Evolutionary conservation across 2,113 vertebrate species (phyloP).

Genomic region (Gracilinanus agilis): DNA sequence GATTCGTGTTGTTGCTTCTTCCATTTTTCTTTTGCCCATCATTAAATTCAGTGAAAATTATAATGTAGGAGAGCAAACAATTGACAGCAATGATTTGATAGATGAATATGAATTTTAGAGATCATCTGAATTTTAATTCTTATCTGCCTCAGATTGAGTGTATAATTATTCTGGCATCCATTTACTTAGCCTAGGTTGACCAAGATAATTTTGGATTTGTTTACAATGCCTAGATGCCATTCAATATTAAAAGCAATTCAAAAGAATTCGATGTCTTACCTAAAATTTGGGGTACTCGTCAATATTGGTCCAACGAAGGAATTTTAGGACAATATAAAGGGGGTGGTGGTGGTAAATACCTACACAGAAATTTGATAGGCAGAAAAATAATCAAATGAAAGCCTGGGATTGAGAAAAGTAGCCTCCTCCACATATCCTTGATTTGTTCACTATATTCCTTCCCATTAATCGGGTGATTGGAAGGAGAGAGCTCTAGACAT

Average conservation of each 20-base stretch:
- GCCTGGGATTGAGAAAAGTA: background rate
- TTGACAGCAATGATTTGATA: slow-evolving; percentile 20
- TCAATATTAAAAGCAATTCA: background rate
- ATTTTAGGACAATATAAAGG: background rate
- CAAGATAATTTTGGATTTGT: background rate
- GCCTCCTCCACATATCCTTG: background rate
- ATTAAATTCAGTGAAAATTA: slow-evolving; percentile 22
- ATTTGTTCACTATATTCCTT: background rate
- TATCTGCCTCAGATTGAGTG: background rate
- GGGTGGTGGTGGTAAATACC: slow-evolving; percentile 53
- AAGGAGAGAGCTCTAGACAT: background rate
- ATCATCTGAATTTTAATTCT: slow-evolving; percentile 24
- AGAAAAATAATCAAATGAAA: background rate
- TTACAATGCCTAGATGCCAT: background rate
- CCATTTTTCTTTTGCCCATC: background rate
- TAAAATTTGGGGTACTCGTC: background rate
- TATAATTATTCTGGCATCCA: background rate
- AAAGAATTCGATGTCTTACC: background rate
- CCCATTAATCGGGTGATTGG: background rate
- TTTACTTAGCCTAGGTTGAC: slow-evolving; percentile 9
- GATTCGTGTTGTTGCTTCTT: background rate
- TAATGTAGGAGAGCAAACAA: background rate
- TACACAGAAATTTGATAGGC: background rate
- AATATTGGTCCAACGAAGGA: slow-evolving; percentile 25
- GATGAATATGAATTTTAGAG: slow-evolving; percentile 7